Base-by-base conservation (phyloP, 2,888 invertebrate genomes). In the Margaritifera margaritifera region DNA sequence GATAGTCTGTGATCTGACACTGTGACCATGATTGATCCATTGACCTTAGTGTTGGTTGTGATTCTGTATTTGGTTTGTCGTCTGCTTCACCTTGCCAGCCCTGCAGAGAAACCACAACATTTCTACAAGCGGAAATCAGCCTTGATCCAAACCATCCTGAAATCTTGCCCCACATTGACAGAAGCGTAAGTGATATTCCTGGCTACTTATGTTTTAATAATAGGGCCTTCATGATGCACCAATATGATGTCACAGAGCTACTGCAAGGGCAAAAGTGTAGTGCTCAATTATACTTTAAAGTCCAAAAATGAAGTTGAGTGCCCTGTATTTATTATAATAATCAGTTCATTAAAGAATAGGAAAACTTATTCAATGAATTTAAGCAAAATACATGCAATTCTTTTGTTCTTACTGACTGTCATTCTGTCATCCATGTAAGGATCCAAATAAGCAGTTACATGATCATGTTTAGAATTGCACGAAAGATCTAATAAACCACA, bases 71-170 rank as follows among this genome's bases (percentile, higher is more conserved):
- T 74, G 8, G 22, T 83, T 19, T 66, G 82, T 3, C 75, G 84
- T 18, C 71, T 87, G 6, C 75, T 87, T 4, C 84, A 87, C 56
- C 68, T 87, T 54, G 75, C 83, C 55, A 81, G 81, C 54, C 64
- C 71, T 2, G 72, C 86, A 31, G 65, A 75, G 19, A 60, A 78
- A n/a, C 88, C 88, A 15, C 71, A 68, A 31, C 79, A 87, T 15
- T 79, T 73, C 65, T 84, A 77, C 71, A 82, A 77, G 61, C 71
- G 78, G 22, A 70, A 77, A 11, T 80, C 80, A 24, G 65, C 69
- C 11, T 80, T 83, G 54, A 62, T 80, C 54, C 63, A 75, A 53
- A 69, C 75, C 11, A 73, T 88, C 2, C 66, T 88, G 31, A 64
- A 79, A 5, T 55, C 76, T 4, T 88, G 88, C 73, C 83, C 85